Percentiles rank a stretch among this genome's conserved stretches.
These are phyloP conservation scores for Cyanocitta stelleri DNA, from an alignment of 2,113 vertebrate species.

Conservation along the genomic window DNA sequence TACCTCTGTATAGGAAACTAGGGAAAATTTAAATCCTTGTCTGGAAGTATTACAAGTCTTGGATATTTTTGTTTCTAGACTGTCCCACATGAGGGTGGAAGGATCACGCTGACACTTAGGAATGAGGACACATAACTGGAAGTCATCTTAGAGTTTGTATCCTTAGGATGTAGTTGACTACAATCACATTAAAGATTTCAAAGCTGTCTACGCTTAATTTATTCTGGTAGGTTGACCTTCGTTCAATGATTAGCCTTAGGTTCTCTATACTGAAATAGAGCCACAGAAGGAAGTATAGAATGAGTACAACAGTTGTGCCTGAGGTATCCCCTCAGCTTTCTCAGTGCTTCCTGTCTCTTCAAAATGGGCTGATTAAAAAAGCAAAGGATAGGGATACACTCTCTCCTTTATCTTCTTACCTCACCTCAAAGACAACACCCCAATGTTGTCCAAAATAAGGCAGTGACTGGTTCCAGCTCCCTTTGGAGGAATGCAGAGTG, in stretches of 20 bases:
- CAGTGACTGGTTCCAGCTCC: accelerated
- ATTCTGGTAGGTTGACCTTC: not conserved
- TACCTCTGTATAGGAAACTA: not conserved
- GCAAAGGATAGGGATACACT: not conserved
- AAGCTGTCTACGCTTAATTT: not conserved
- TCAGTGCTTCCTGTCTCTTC: not conserved
- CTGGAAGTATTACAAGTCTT: not conserved
- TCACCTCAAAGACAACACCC: not conserved
- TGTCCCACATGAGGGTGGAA: not conserved
- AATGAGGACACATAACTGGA: not conserved
- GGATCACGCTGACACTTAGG: not conserved
- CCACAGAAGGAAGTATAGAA: not conserved
- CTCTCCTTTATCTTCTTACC: not conserved
- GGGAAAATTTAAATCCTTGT: not conserved
- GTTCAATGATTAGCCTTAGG: not conserved
- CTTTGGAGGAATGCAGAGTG: not conserved
- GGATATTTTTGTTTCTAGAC: not conserved
- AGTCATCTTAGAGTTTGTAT: not conserved
- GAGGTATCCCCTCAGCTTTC: not conserved
- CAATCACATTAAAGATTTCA: not conserved
- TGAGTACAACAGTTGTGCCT: not conserved
- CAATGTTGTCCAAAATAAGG: not conserved
- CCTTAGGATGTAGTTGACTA: not conserved
- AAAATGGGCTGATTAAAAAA: not conserved
- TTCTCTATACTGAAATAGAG: not conserved